Evolutionary conservation across 2,797 vertebrate species (phyloP).

Genomic region (Nasua narica): DNA sequence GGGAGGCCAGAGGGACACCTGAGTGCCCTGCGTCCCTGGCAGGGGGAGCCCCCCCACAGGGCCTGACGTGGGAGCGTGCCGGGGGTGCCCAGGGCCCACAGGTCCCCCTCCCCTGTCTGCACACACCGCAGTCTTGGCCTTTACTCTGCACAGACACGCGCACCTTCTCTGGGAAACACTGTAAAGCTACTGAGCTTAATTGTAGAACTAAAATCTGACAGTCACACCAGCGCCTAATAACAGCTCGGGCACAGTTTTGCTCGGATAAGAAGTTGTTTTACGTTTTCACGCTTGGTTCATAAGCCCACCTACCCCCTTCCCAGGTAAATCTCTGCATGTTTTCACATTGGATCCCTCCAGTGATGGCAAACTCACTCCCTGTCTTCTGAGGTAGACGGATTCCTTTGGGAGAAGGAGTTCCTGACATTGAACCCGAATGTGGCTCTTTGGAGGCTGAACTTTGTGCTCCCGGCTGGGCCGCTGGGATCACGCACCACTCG

Average conservation of each 20-base stretch:
- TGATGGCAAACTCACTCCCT: neutral
- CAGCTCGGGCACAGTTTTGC: neutral
- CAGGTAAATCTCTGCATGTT: accelerated
- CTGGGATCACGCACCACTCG: accelerated
- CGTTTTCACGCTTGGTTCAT: neutral
- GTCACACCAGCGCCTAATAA: neutral
- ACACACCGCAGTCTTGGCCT: neutral
- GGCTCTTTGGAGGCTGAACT: accelerated
- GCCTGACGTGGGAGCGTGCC: accelerated
- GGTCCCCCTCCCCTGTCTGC: neutral
- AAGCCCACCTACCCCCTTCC: neutral
- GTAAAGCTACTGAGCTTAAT: neutral
- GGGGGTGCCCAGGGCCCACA: no score
- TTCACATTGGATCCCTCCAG: neutral
- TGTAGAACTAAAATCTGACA: neutral
- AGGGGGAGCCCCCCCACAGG: accelerated
- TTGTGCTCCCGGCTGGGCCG: accelerated
- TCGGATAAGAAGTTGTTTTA: neutral
- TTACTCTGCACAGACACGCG: neutral
- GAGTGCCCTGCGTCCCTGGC: accelerated
- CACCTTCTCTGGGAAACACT: neutral
- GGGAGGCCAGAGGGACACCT: neutral
- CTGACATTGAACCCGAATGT: accelerated
- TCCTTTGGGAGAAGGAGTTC: neutral
- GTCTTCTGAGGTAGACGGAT: neutral